Base-by-base conservation (phyloP, 1,140 invertebrate genomes). In the Gonatopus flavifemur region DNA sequence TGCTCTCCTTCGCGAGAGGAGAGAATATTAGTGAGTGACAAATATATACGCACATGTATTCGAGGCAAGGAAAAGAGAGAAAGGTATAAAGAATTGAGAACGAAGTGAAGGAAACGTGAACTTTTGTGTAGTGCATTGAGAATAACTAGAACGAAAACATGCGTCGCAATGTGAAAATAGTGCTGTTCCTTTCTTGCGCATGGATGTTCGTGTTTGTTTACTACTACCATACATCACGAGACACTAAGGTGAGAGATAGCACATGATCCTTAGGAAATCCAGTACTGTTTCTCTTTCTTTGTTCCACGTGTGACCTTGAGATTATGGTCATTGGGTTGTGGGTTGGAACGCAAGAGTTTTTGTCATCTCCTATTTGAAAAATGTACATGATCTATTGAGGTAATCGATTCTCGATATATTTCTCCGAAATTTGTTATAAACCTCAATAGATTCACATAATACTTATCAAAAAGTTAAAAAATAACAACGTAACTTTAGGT, bases 191-290 rank as follows among this genome's bases (percentile, higher is more conserved):
- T 54, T 80, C 80, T 51, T 77, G 78, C 67, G 74, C 76, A 33
- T 82, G 80, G 80, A 81, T 82, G 80, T 82, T 78, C 56, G 79
- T 73, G 55, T 80, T 81, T 69, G 77, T 82, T 67, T 82, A 81
- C 69, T 81, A 81, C 64, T 77, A 81, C 41, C 80, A 82, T 59
- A 70, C 75, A 25, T 76, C 78, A 6, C 67, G 70, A 54, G 79
- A 81, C 30, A 71, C 63, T 16, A 76, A 77, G 71, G 76, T 76
- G 59, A 58, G 59, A 43, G 2, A 19, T n/a, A n/a, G n/a, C n/a
- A n/a, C n/a, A n/a, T n/a, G n/a, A n/a, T n/a, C n/a, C n/a, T n/a
- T n/a, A n/a, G n/a, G n/a, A n/a, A n/a, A n/a, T n/a, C n/a, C n/a
- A n/a, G n/a, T n/a, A n/a, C n/a, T n/a, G n/a, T n/a, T n/a, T n/a